Percentiles rank a stretch among this genome's conserved stretches.
Conservation (phyloP, 1,140 invertebrate species). For the Druon quercuslanigerum region DNA sequence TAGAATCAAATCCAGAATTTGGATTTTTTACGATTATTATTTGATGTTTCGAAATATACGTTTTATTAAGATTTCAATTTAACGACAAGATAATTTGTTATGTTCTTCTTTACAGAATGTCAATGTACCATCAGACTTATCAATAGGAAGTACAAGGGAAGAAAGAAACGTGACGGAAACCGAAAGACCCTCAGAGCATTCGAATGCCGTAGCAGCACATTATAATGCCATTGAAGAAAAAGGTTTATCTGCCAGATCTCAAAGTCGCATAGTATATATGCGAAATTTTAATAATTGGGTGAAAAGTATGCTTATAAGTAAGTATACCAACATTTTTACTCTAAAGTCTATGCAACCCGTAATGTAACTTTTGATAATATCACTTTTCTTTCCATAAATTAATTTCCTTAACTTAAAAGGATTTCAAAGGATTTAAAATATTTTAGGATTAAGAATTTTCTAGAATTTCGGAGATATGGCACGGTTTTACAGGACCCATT, state of each 20-base stretch:
- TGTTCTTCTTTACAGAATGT: constrained; percentile 48
- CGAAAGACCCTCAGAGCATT: constrained; percentile 64
- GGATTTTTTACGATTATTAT: no score
- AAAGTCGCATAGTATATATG: constrained; percentile 94
- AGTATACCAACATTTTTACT: constrained; percentile 32
- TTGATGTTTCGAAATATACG: no score
- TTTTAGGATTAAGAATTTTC: no score
- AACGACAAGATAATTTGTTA: no score
- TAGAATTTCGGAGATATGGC: no score
- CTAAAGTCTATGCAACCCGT: neutral
- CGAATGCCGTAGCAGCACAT: constrained; percentile 85
- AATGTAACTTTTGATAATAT: no score
- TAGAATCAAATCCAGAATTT: no score
- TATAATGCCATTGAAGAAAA: constrained; percentile 91
- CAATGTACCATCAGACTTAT: constrained; percentile 56
- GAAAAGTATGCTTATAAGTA: constrained; percentile 94
- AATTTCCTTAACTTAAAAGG: no score
- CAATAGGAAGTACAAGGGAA: constrained; percentile 44
- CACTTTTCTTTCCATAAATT: no score
- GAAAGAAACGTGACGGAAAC: constrained; percentile 35
- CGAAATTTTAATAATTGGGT: constrained; percentile 99
- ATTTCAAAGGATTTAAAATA: no score
- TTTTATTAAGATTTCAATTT: no score
- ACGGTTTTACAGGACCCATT: no score
- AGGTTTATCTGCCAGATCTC: constrained; percentile 84